Evolutionary conservation across 2,888 invertebrate genomes (phyloP).

Genomic region (Salpingus planirostris): DNA sequence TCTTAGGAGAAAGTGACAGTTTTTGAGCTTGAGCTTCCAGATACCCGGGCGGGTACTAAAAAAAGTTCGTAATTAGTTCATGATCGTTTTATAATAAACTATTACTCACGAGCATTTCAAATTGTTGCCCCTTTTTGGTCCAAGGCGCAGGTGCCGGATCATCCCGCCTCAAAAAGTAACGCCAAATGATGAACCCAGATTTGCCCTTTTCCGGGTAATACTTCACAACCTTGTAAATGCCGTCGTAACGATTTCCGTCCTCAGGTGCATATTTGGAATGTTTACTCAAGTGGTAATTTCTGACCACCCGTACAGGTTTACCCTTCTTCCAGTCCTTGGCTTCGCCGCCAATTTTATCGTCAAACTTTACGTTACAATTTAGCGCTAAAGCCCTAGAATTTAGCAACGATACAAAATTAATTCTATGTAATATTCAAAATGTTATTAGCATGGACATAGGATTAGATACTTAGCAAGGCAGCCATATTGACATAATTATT

Average conservation of each 20-base stretch:
- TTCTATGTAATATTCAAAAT: no score
- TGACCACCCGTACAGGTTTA: slow-evolving; percentile 69
- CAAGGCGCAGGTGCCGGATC: slow-evolving; percentile 74
- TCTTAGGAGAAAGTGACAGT: slow-evolving; percentile 33
- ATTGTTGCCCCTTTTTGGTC: slow-evolving; percentile 59
- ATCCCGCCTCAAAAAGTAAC: slow-evolving; percentile 66
- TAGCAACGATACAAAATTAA: no score
- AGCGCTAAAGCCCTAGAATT: slow-evolving; percentile 57
- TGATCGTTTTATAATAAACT: not conserved
- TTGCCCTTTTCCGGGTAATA: slow-evolving; percentile 71
- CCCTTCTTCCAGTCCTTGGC: slow-evolving; percentile 64
- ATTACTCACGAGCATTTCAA: slow-evolving; percentile 36
- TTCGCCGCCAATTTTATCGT: slow-evolving; percentile 55
- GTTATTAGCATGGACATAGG: no score
- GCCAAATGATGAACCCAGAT: slow-evolving; percentile 73
- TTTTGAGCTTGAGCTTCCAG: slow-evolving; percentile 53
- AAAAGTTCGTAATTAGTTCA: slow-evolving; percentile 5
- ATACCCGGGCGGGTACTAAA: slow-evolving; percentile 62
- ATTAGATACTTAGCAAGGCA: no score
- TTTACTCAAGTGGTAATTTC: slow-evolving; percentile 64
- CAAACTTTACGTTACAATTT: slow-evolving; percentile 65
- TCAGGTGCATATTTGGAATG: slow-evolving; percentile 72
- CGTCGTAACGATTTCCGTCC: slow-evolving; percentile 73
- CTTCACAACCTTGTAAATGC: slow-evolving; percentile 78
- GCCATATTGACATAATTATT: no score